phyloP scores from a whole-genome alignment of 2,888 invertebrate species.

The Tupiocoris notatus region DNA sequence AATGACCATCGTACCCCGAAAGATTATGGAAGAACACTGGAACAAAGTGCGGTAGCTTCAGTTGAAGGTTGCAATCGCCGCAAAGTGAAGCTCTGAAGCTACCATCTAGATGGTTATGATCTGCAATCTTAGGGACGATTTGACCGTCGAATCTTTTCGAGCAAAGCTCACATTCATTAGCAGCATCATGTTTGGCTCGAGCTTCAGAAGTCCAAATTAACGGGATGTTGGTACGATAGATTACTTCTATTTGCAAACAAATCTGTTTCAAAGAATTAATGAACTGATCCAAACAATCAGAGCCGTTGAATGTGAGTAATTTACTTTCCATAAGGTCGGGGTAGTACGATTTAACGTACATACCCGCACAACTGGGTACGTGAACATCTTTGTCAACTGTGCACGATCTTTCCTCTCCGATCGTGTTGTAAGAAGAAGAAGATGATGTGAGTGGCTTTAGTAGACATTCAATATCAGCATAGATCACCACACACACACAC shows the following conservation, averaged over 20 bases:
- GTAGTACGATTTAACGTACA: constrained; percentile 1
- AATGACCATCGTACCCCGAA: constrained; percentile 4
- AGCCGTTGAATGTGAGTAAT: not conserved
- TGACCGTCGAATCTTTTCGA: not conserved
- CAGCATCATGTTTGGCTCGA: not conserved
- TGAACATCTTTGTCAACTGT: not conserved
- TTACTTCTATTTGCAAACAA: not conserved
- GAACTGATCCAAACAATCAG: not conserved
- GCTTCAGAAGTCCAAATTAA: constrained; percentile 5
- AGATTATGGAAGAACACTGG: constrained; percentile 1
- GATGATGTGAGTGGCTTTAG: not conserved
- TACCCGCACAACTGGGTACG: constrained; percentile 2
- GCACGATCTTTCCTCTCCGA: not conserved
- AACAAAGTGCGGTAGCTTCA: not conserved
- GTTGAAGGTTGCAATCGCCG: not conserved
- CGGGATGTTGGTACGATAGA: not conserved
- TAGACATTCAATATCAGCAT: constrained; percentile 9
- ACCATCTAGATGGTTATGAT: constrained; percentile 5
- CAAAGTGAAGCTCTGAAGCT: not conserved
- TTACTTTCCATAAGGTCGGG: not conserved
- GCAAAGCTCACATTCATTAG: not conserved
- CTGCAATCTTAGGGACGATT: not conserved
- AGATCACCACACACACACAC: not conserved
- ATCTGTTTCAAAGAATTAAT: not conserved
- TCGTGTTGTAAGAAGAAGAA: not conserved